Percentiles rank a stretch among this genome's conserved stretches.
These are phyloP conservation scores for Drosophila serrata DNA, from an alignment of 1,140 invertebrate genomes.

Conservation along the genomic window DNA sequence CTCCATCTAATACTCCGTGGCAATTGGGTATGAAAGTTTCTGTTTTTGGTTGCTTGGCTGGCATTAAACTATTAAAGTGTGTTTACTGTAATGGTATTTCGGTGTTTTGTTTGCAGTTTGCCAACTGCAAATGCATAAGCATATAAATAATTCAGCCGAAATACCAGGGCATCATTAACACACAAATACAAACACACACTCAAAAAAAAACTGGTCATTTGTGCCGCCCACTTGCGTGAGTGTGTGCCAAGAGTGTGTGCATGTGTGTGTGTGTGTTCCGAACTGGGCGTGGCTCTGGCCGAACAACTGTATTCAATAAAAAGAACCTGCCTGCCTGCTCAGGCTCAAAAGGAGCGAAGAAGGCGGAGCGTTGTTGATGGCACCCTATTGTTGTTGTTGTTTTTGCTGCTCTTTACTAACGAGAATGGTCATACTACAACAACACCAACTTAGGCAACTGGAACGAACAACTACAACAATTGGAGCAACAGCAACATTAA, in stretches of 20 bases:
- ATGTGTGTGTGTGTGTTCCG: background rate
- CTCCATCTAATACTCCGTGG: slow-evolving; percentile 6
- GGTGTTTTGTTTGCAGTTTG: slow-evolving; percentile 34
- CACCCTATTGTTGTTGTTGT: slow-evolving; percentile 11
- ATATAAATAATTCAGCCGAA: slow-evolving; percentile 57
- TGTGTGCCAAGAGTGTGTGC: background rate
- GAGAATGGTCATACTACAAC: slow-evolving; percentile 9
- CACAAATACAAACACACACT: slow-evolving; percentile 21
- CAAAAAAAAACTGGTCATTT: slow-evolving; percentile 7
- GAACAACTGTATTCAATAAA: slow-evolving; percentile 65
- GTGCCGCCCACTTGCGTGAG: slow-evolving; percentile 52
- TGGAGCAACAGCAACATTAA: slow-evolving; percentile 2
- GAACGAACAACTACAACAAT: slow-evolving; percentile 2
- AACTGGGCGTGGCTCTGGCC: slow-evolving; percentile 47
- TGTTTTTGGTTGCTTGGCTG: background rate
- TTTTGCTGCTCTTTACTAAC: slow-evolving; percentile 35
- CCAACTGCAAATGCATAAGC: slow-evolving; percentile 49
- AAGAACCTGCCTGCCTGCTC: slow-evolving; percentile 11
- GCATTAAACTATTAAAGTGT: slow-evolving; percentile 76
- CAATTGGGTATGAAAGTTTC: slow-evolving; percentile 35
- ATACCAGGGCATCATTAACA: slow-evolving; percentile 61
- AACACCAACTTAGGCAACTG: slow-evolving; percentile 2
- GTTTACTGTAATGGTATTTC: slow-evolving; percentile 51
- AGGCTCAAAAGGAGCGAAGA: slow-evolving; percentile 4
- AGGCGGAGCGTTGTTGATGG: slow-evolving; percentile 18